Percentiles rank a stretch among this genome's conserved stretches.
phyloP scores from a whole-genome alignment of 2,888 invertebrate genomes.

The Stegophylla sp. region DNA sequence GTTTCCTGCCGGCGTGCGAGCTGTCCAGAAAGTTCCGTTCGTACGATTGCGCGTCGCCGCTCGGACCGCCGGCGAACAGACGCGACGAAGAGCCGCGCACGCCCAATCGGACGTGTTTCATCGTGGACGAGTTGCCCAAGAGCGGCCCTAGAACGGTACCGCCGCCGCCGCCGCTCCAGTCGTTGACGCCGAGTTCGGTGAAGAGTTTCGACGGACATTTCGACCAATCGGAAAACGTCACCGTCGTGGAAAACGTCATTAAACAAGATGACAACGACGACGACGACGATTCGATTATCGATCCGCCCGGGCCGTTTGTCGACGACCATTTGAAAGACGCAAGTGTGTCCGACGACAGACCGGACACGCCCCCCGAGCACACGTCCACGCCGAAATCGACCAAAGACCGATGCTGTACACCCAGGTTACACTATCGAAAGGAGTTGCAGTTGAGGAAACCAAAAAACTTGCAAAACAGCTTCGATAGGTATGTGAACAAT shows the following conservation, averaged over 20 bases:
- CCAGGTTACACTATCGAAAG: slow-evolving; percentile 33
- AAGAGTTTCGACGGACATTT: slow-evolving; percentile 53
- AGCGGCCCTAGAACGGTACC: not conserved
- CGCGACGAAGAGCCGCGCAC: slow-evolving; percentile 22
- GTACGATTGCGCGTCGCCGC: not conserved
- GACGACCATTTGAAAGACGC: slow-evolving; percentile 19
- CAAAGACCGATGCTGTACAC: slow-evolving; percentile 39
- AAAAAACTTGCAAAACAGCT: not conserved
- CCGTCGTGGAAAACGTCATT: slow-evolving; percentile 44
- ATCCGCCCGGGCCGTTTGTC: slow-evolving; percentile 46
- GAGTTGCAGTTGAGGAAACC: slow-evolving; percentile 40
- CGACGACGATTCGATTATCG: slow-evolving; percentile 30
- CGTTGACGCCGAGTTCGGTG: slow-evolving; percentile 34
- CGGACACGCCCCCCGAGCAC: slow-evolving; percentile 31
- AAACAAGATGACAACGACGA: not conserved
- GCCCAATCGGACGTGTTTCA: slow-evolving; percentile 60
- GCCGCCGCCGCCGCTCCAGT: too few species aligned
- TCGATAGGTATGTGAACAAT: slow-evolving; percentile 19
- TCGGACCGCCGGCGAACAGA: not conserved
- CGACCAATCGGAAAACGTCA: slow-evolving; percentile 49
- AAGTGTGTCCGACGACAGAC: slow-evolving; percentile 33
- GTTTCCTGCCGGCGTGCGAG: slow-evolving; percentile 53
- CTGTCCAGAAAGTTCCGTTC: slow-evolving; percentile 46
- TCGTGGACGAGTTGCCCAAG: slow-evolving; percentile 60
- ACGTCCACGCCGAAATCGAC: slow-evolving; percentile 58